Conservation (phyloP, 2,797 vertebrate genomes). For the Cheirogaleus major region DNA sequence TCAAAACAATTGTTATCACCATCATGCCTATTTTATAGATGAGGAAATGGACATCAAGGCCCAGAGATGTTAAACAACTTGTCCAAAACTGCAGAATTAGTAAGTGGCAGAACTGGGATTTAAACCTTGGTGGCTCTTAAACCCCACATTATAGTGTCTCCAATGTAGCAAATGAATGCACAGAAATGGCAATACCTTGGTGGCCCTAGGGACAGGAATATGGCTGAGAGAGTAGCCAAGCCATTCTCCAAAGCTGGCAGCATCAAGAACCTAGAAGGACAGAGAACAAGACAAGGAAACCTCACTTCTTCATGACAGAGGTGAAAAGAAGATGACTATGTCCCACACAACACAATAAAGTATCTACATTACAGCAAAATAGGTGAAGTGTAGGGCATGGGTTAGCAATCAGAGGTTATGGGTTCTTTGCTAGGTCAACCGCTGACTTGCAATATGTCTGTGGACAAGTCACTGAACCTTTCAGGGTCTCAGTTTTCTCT, state of each 20-base stretch:
- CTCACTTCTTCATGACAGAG: not conserved
- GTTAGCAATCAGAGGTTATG: not conserved
- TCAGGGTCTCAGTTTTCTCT: slow-evolving; percentile 58
- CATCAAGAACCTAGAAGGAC: not conserved
- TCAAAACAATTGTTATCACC: not conserved
- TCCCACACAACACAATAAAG: not conserved
- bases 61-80: not conserved
- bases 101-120: not conserved
- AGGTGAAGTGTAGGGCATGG: not conserved
- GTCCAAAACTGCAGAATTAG: not conserved
- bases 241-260: not conserved
- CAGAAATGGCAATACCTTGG: not conserved
- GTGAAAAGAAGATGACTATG: not conserved
- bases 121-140: not conserved
- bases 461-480: slow-evolving; percentile 23
- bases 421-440: not conserved
- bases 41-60: slow-evolving; percentile 34
- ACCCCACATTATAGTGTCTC: not conserved
- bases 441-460: not conserved
- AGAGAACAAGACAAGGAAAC: not conserved
- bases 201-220: not conserved
- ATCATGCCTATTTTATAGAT: not conserved
- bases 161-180: not conserved
- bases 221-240: not conserved
- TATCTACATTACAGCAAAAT: not conserved